A percentile compares a stretch with the other conserved stretches of the same genome.
These are phyloP conservation scores for Diprion similis DNA, from an alignment of 1,140 invertebrate species.

Conservation along the genomic window DNA sequence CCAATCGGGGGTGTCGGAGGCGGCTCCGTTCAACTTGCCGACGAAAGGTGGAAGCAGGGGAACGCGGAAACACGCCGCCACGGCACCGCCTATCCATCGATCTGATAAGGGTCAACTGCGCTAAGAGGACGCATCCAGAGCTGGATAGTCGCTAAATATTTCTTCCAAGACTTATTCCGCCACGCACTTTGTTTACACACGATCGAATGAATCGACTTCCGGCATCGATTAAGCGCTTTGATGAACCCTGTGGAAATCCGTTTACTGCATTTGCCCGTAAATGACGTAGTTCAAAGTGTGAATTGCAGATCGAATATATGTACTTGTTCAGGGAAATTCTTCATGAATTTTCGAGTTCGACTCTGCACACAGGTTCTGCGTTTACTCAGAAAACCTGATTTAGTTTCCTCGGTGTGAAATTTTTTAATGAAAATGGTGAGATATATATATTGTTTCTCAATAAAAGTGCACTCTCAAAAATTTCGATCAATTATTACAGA, in stretches of 20 bases:
- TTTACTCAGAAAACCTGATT: too few relatives aligned
- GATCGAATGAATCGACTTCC: background rate
- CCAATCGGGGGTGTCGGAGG: constrained; percentile 41
- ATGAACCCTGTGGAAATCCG: too few relatives aligned
- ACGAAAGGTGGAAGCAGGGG: constrained; percentile 11
- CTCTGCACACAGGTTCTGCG: too few relatives aligned
- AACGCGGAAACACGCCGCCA: constrained; percentile 43
- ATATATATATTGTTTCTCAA: too few relatives aligned
- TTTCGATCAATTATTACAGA: too few relatives aligned
- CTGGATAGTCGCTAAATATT: background rate
- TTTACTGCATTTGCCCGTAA: too few relatives aligned
- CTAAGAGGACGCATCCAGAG: background rate
- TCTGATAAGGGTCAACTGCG: constrained; percentile 42
- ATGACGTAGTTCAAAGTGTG: background rate
- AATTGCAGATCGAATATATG: background rate
- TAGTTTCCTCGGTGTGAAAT: too few relatives aligned
- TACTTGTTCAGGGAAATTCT: too few relatives aligned
- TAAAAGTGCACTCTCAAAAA: too few relatives aligned
- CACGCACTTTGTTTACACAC: background rate
- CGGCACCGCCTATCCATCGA: constrained; percentile 55
- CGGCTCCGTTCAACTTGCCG: constrained; percentile 29
- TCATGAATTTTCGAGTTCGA: too few relatives aligned
- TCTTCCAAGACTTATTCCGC: background rate
- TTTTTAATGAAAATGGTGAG: too few relatives aligned
- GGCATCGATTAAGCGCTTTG: too few relatives aligned